Conservation (phyloP, 1,140 invertebrate species). For the Habropoda laboriosa region DNA sequence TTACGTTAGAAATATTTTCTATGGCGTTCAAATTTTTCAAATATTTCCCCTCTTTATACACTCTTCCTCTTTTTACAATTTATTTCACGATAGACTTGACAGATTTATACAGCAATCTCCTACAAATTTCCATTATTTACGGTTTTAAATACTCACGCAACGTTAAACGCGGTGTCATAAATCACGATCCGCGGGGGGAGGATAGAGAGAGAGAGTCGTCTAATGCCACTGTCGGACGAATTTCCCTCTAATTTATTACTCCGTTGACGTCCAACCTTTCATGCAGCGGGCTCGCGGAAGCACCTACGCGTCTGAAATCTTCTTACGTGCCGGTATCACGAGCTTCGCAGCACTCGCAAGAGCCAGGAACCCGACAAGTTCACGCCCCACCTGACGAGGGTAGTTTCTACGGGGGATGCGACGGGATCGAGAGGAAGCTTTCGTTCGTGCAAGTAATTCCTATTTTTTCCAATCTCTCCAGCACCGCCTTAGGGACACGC, state of each 20-base stretch:
- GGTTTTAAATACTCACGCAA: slow-evolving; percentile 28
- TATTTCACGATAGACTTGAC: no score
- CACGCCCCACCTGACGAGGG: not conserved
- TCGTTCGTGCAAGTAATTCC: not conserved
- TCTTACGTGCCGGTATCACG: slow-evolving; percentile 46
- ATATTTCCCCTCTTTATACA: no score
- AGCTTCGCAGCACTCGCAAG: slow-evolving; percentile 17
- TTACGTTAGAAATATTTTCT: no score
- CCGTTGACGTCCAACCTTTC: slow-evolving; percentile 52
- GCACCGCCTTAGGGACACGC: not conserved
- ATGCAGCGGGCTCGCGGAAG: slow-evolving; percentile 30
- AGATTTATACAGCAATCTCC: no score
- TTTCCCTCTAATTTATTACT: slow-evolving; percentile 53
- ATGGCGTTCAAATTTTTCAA: no score
- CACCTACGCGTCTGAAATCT: slow-evolving; percentile 51
- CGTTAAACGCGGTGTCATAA: slow-evolving; percentile 33
- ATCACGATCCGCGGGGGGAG: slow-evolving; percentile 3
- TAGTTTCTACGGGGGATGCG: slow-evolving; percentile 26
- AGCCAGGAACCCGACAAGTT: slow-evolving; percentile 25
- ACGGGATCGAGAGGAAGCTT: slow-evolving; percentile 5
- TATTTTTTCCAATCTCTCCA: slow-evolving; percentile 2
- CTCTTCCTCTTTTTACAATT: no score
- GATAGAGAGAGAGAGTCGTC: slow-evolving; percentile 18
- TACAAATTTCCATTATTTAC: slow-evolving; percentile 8
- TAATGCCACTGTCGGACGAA: slow-evolving; percentile 41